A percentile compares a stretch with the other conserved stretches of the same genome.
Conservation (phyloP, 2,797 vertebrate species). For the Danio kyathit region DNA sequence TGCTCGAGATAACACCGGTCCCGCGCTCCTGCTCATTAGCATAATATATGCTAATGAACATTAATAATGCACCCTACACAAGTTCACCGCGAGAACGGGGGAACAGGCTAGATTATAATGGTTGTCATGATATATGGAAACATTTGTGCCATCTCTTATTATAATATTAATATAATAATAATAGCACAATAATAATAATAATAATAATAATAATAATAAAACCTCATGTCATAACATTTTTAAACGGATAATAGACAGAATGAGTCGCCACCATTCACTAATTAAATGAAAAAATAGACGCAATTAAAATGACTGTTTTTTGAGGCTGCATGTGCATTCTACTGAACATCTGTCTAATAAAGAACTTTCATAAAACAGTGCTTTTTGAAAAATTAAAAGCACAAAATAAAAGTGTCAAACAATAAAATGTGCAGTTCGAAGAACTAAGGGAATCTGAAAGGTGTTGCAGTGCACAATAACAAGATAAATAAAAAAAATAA, state of each 20-base stretch:
- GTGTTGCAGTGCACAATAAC: background rate
- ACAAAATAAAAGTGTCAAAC: background rate
- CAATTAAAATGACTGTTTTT: background rate
- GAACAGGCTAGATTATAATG: no score
- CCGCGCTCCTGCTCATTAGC: constrained; percentile 73
- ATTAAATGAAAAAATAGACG: background rate
- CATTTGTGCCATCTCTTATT: no score
- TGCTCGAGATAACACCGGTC: constrained; percentile 14
- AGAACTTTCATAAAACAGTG: background rate
- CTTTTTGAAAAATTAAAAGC: background rate
- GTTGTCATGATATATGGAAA: no score
- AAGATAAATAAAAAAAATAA: background rate
- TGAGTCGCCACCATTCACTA: background rate
- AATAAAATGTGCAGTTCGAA: background rate
- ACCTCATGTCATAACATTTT: background rate
- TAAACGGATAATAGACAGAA: background rate
- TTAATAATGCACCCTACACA: constrained; percentile 36
- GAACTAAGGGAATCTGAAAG: background rate
- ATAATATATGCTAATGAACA: constrained; percentile 75
- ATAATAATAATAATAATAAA: no score
- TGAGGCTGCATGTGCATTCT: background rate
- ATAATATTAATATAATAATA: no score
- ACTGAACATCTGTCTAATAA: background rate
- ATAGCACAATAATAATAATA: no score
- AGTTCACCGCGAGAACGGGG: background rate